Evolutionary conservation across 2,888 invertebrate species (phyloP).

Genomic region (Drosophila paucipuncta): DNA sequence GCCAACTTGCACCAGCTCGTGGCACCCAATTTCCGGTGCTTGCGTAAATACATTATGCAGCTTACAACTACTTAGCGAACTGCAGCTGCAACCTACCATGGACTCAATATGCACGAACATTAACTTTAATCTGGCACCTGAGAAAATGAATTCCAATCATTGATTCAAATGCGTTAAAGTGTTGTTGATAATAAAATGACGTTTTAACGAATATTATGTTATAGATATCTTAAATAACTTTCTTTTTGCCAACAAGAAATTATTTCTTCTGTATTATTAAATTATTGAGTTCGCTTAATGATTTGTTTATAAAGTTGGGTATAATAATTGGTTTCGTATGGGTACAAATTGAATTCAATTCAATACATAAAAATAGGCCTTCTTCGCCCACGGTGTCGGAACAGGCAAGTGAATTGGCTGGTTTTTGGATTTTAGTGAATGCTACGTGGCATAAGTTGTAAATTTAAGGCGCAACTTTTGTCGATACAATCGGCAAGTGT

Average conservation of each 20-base stretch:
- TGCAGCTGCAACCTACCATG: slow-evolving; percentile 35
- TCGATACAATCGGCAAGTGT: slow-evolving; percentile 67
- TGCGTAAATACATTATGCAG: slow-evolving; percentile 82
- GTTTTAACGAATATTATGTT: background rate
- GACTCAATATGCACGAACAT: background rate
- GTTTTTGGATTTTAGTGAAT: slow-evolving; percentile 28
- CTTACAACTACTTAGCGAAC: slow-evolving; percentile 77
- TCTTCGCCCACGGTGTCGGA: slow-evolving; percentile 9
- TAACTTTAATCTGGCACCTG: background rate
- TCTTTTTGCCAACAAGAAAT: background rate
- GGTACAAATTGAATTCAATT: background rate
- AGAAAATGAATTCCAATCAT: background rate
- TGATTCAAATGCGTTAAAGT: background rate
- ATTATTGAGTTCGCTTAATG: background rate
- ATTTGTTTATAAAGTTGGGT: background rate
- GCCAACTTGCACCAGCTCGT: slow-evolving; percentile 42
- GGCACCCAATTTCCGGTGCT: slow-evolving; percentile 82
- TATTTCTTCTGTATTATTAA: background rate
- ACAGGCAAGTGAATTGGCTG: slow-evolving; percentile 5
- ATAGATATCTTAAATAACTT: background rate
- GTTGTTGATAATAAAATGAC: background rate
- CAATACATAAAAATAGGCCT: background rate
- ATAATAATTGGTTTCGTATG: too few relatives aligned
- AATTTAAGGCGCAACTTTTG: slow-evolving; percentile 71
- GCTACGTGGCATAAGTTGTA: slow-evolving; percentile 65